Base-by-base conservation (phyloP, 2,113 vertebrate species). In the Melozone crissalis region DNA sequence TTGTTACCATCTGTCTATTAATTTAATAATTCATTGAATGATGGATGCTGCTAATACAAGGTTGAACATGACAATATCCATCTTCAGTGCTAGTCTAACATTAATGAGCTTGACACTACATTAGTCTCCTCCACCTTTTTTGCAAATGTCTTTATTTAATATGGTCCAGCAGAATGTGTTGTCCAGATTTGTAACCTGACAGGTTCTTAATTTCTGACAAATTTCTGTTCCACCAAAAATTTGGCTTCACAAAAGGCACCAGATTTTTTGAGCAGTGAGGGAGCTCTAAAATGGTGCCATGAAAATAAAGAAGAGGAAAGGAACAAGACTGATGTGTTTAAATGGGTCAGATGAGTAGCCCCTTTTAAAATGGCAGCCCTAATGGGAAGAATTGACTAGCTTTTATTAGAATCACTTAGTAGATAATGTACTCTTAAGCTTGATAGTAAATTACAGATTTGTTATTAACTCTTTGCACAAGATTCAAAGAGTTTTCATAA, bases 21-120 rank as follows among this genome's bases (percentile, higher is more conserved):
- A 96, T 97, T 96, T 93, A 96, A 96, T 96, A 95, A 95, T 96
- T 95, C 93, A 96, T 96, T 97, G 84, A 97, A 90, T 97, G 96
- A 95, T 96, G 92, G 77, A 92, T 94, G 59, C 54, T 78, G 77
- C 68, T 96, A 94, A 85, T 87, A 91, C n/a, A 88, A 92, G 58
- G 57, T 89, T 94, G 83, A 94, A 90, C 72, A 91, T 68, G 68
- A 49, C 4, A 18, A 62, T 86, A 96, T 96, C 72, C 81, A 82
- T 96, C 91, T 96, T 82, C 84, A 82, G 67, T 58, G 59, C 69
- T 89, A 59, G 90, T 90, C 74, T 69, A 94, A 21, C 49, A 65
- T 85, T 97, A 95, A 95, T 79, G 89, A 94, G 37, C 58, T 77
- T 95, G 96, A 95, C 91, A 91, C 69, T 52, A 49, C 71, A 91